These are phyloP conservation scores for Drosophila dunni DNA, from an alignment of 1,140 invertebrate genomes.

Conservation along the genomic window DNA sequence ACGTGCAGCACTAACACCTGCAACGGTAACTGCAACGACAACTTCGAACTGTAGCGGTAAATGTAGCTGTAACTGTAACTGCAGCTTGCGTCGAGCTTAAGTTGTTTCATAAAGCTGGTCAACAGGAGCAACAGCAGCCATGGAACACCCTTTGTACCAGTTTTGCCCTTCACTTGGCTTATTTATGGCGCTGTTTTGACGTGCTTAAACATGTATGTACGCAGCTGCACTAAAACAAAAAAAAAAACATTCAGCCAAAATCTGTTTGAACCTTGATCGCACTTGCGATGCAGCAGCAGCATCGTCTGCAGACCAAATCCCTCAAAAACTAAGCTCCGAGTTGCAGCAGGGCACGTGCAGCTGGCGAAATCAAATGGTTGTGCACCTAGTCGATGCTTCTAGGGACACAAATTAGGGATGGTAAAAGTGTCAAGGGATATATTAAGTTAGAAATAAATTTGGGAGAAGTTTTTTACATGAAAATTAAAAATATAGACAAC, in stretches of 20 bases:
- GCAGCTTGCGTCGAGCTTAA: constrained; percentile 21
- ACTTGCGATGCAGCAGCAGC: constrained; percentile 44
- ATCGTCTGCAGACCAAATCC: constrained; percentile 15
- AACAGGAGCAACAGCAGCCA: background rate
- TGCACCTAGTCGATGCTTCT: constrained; percentile 30
- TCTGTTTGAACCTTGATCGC: constrained; percentile 73
- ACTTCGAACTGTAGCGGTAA: background rate
- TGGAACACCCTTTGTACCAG: background rate
- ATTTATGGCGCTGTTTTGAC: constrained; percentile 76
- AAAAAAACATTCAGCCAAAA: constrained; percentile 5
- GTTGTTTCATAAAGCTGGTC: constrained; percentile 25
- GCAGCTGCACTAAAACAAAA: constrained; percentile 5
- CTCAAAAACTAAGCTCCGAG: constrained; percentile 23
- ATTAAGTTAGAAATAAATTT: too few relatives aligned
- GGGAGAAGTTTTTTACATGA: too few relatives aligned
- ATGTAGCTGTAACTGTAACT: constrained; percentile 9
- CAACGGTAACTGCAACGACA: constrained; percentile 1
- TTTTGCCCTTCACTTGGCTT: constrained; percentile 46
- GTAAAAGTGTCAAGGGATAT: too few relatives aligned
- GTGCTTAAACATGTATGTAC: constrained; percentile 67
- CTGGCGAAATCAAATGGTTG: constrained; percentile 42
- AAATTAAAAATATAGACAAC: too few relatives aligned
- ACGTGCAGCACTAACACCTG: constrained; percentile 13
- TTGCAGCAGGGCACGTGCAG: constrained; percentile 37
- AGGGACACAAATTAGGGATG: background rate